Base-by-base conservation (phyloP, 2,797 vertebrate species). In the Lophotriccus pileatus region DNA sequence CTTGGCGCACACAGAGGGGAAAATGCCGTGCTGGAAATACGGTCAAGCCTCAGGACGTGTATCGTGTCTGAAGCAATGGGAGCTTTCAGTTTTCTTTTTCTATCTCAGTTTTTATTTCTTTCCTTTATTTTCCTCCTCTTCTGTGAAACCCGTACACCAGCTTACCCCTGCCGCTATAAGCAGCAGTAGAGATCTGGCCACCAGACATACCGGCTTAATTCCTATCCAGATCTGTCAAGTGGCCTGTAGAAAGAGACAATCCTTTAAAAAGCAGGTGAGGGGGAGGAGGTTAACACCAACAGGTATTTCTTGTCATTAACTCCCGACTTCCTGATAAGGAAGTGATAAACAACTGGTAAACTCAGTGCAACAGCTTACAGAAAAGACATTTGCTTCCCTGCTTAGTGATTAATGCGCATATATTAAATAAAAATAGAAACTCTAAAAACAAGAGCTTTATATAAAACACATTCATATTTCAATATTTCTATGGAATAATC, bases 271-370 rank as follows among this genome's bases (percentile, higher is more conserved):
- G 58, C 58, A 92, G 44, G 84, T 88, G 63, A 87, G 80, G 53
- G 56, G 66, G 76, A 86, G 80, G 70, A 90, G 86, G 89, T 85
- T 69, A 86, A 89, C 90, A 79, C 89, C 93, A 96, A 97, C 97
- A 97, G 94, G 97, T 97, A 97, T 93, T 94, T 93, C 81, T 93
- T 90, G 95, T 95, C 87, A 95, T 95, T 91, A 96, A 85, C 85
- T 96, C 84, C 80, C 73, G 82, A 86, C 66, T 96, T 95, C 86
- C 94, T 95, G 96, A 94, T 96, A 95, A 90, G 52, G 84, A 72
- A 79, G 82, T 91, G 93, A 96, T 92, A 92, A 96, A 96, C 73
- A 88, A 93, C 91, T 59, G 84, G 70, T 84, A 95, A 96, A 96
- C 81, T 94, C 68, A 56, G 44, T 76, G 84, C 62, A 96, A 92